Conservation (phyloP, 2,888 invertebrate genomes). For the Uropetala carovei region DNA sequence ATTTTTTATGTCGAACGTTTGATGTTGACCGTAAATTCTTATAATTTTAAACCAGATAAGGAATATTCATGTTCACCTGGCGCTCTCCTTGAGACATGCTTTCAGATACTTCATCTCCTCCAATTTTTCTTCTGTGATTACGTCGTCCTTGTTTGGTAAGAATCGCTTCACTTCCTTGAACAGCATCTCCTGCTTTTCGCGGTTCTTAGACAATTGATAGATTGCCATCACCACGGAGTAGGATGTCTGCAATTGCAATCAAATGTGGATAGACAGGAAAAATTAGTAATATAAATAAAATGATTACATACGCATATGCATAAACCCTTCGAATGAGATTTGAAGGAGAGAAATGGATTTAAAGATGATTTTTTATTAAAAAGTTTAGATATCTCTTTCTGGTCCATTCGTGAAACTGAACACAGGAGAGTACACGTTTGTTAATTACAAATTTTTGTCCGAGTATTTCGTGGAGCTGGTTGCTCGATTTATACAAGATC, state of each 20-base stretch:
- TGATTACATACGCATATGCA: too few species aligned
- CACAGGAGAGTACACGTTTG: too few species aligned
- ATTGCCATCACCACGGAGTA: slow-evolving; percentile 86
- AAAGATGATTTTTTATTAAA: too few species aligned
- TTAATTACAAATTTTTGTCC: too few species aligned
- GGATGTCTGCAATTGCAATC: slow-evolving; percentile 78
- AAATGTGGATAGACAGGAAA: too few species aligned
- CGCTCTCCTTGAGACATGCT: slow-evolving; percentile 85
- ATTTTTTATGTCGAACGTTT: background rate
- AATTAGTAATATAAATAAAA: too few species aligned
- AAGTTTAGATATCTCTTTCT: too few species aligned
- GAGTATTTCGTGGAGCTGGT: too few species aligned
- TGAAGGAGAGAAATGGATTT: too few species aligned
- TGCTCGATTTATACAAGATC: background rate
- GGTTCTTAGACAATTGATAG: slow-evolving; percentile 85
- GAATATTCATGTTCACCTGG: slow-evolving; percentile 77
- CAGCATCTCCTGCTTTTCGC: slow-evolving; percentile 81
- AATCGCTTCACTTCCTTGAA: slow-evolving; percentile 80
- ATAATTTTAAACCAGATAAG: background rate
- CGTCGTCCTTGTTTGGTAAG: slow-evolving; percentile 84
- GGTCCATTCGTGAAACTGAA: too few species aligned
- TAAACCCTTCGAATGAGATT: too few species aligned
- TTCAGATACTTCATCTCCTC: slow-evolving; percentile 83
- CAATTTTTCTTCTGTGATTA: slow-evolving; percentile 80
- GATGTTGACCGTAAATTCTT: background rate